These are phyloP conservation scores for Hydriomena furcata DNA, from an alignment of 2,888 invertebrate genomes.

Conservation along the genomic window DNA sequence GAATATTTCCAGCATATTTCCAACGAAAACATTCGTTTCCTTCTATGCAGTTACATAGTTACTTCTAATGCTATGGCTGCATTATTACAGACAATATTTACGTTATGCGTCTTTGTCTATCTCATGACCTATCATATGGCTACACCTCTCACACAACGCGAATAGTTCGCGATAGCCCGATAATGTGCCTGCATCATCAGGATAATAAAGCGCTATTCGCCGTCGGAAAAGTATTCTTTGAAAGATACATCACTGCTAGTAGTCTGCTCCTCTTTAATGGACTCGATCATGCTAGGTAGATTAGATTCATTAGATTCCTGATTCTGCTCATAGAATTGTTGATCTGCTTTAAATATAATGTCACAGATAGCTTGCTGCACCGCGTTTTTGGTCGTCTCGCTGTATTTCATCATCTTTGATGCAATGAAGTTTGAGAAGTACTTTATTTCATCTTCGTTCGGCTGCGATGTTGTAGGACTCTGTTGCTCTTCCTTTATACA, in stretches of 20 bases:
- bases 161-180: no score
- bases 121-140: no score
- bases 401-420: slow-evolving; percentile 55
- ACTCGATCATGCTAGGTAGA: neutral
- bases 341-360: slow-evolving; percentile 56
- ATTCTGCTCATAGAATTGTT: slow-evolving; percentile 40
- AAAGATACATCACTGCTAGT: slow-evolving; percentile 4
- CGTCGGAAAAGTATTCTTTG: slow-evolving; percentile 13
- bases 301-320: slow-evolving; percentile 28
- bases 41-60: neutral
- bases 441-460: slow-evolving; percentile 47
- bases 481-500: neutral
- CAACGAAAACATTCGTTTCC: neutral
- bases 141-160: no score
- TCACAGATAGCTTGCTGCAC: slow-evolving; percentile 57
- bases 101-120: no score
- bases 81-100: no score
- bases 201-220: neutral
- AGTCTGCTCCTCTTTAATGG: neutral
- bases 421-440: slow-evolving; percentile 52
- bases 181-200: no score
- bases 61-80: no score
- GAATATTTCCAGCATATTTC: neutral
- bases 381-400: slow-evolving; percentile 44
- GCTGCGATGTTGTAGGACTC: slow-evolving; percentile 1